Evolutionary conservation across 2,797 vertebrate genomes (phyloP).

Genomic region (Avahi laniger): DNA sequence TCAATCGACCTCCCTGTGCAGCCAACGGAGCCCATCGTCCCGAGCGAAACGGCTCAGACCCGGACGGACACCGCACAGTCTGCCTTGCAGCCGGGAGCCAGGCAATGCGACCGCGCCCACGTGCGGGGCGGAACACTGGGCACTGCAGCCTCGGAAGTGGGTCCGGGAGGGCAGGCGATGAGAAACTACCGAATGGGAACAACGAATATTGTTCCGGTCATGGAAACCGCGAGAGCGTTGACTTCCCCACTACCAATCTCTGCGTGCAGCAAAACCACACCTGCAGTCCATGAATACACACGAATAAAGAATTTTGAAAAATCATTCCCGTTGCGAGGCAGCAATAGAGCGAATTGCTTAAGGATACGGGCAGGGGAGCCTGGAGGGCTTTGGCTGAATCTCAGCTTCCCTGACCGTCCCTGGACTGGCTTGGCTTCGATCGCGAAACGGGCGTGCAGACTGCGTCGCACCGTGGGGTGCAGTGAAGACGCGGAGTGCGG

Average conservation of each 20-base stretch:
- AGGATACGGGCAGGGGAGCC: neutral
- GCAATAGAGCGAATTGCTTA: neutral
- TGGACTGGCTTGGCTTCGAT: neutral
- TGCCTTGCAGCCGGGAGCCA: neutral
- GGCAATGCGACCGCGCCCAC: too few species aligned
- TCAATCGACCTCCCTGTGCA: neutral
- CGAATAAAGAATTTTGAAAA: neutral
- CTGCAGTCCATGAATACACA: neutral
- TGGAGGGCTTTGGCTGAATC: neutral
- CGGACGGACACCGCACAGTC: rapidly evolving
- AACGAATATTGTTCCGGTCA: neutral
- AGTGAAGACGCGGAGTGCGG: too few species aligned
- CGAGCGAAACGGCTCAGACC: neutral
- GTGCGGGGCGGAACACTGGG: neutral
- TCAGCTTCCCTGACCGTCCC: neutral
- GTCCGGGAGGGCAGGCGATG: too few species aligned
- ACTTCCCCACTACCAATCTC: neutral
- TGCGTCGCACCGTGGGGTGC: too few species aligned
- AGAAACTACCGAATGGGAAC: neutral
- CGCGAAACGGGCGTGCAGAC: too few species aligned
- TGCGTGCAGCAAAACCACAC: neutral
- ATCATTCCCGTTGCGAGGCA: neutral
- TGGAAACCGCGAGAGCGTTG: neutral
- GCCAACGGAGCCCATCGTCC: too few species aligned
- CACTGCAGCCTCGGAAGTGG: neutral